Evolutionary conservation across 2,888 invertebrate genomes (phyloP).

Genomic region (Pseudeuparius sepicola): DNA sequence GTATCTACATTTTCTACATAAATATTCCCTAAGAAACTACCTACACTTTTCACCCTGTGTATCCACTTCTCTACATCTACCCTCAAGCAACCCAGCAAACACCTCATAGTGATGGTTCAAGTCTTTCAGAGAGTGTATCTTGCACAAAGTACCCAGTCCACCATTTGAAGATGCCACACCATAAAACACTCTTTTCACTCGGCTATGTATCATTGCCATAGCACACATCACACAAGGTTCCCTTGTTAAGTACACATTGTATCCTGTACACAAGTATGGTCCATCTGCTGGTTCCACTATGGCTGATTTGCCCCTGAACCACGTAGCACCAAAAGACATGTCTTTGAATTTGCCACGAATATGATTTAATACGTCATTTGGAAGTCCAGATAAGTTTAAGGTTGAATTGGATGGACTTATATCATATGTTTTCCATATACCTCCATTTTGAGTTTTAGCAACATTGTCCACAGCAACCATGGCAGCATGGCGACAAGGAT

Average conservation of each 20-base stretch:
- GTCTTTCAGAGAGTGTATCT: conserved; percentile 66
- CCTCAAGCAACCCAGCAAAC: conserved; percentile 52
- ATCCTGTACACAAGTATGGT: conserved; percentile 80
- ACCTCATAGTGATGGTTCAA: conserved; percentile 91
- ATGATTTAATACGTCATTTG: conserved; percentile 32
- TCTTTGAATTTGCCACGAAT: conserved; percentile 23
- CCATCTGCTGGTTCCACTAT: conserved; percentile 39
- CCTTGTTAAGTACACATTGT: conserved; percentile 67
- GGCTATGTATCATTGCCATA: conserved; percentile 91
- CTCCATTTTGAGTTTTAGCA: conserved; percentile 72
- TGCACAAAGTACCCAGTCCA: conserved; percentile 58
- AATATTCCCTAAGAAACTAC: too few relatives aligned
- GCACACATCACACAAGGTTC: conserved; percentile 95
- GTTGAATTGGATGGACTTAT: background rate
- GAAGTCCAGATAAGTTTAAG: conserved; percentile 37
- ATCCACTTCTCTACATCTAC: conserved; percentile 36
- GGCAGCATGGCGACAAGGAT: conserved; percentile 71
- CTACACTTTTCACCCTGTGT: too few relatives aligned
- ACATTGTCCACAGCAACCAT: conserved; percentile 83
- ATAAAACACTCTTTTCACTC: conserved; percentile 75
- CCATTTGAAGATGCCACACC: conserved; percentile 50
- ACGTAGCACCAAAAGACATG: conserved; percentile 39
- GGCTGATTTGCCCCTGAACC: conserved; percentile 35
- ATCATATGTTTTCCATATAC: conserved; percentile 46
- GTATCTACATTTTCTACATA: too few relatives aligned